Base-by-base conservation (phyloP, 2,888 invertebrate genomes). In the Sesia bembeciformis region DNA sequence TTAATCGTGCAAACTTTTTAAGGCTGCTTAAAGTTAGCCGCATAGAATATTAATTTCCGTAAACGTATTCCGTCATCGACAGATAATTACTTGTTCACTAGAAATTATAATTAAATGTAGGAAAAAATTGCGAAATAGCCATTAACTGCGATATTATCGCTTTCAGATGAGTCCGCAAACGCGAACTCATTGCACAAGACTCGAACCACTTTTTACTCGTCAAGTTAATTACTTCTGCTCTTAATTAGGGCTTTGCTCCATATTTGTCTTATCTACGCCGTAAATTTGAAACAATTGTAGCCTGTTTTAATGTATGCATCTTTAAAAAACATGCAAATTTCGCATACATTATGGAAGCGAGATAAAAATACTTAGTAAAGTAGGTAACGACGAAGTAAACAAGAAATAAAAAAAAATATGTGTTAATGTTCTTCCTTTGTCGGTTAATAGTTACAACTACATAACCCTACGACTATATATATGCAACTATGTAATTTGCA, bases 81-180 rank as follows among this genome's bases (percentile, higher is more conserved):
- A 39, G 53, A 46, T 60, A 62, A 64, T 61, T 60, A 56, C 56
- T 39, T 49, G 39, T 58, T 55, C 54, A 52, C 58, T 57, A 55
- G 58, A 60, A 58, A 58, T 57, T 62, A 63, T 62, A 60, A 65
- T 61, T 55, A 57, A 61, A 60, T 40, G 42, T 41, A 43, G 55
- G 55, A 57, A 61, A 62, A 65, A 59, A 58, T 56, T 52, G 39
- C 39, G 52, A 55, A 52, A 57, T 57, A 54, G 56, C 66, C 61
- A 60, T 57, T 61, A 53, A 53, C 38, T 51, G 52, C 55, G 63
- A 65, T 69, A 66, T 52, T 54, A 70, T 70, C 63, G 59, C 58
- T 52, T 59, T 55, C 57, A 59, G 60, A 56, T 55, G 56, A 53
- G 58, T 56, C 56, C 53, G 52, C 57, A 60, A 53, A 55, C 59